Evolutionary conservation across 1,140 invertebrate genomes (phyloP).

Genomic region (Papilio helenus): DNA sequence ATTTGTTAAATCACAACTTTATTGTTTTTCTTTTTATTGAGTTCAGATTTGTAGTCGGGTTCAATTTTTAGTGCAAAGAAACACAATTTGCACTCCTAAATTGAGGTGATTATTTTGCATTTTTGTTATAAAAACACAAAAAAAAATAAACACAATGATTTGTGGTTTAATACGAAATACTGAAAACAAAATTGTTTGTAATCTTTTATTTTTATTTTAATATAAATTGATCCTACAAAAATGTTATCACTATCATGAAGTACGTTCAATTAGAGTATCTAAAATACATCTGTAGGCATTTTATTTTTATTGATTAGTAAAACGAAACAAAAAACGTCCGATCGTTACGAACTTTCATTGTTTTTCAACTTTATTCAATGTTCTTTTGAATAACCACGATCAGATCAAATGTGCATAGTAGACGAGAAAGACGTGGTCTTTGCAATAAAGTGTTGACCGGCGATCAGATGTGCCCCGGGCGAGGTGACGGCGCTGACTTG

Average conservation of each 20-base stretch:
- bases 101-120: neutral
- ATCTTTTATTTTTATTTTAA: too few relatives aligned
- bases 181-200: too few relatives aligned
- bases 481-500: constrained; percentile 64
- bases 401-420: constrained; percentile 18
- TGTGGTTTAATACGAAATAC: neutral
- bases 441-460: constrained; percentile 59
- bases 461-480: constrained; percentile 62
- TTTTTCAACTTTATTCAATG: constrained; percentile 2
- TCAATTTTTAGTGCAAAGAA: neutral
- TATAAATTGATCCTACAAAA: too few relatives aligned
- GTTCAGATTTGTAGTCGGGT: neutral
- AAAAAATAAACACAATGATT: neutral
- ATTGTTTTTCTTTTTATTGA: constrained; percentile 40
- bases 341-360: neutral
- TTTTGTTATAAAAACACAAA: neutral
- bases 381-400: constrained; percentile 19
- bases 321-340: neutral
- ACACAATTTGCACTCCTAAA: constrained; percentile 2
- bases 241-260: too few relatives aligned
- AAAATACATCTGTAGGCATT: too few relatives aligned
- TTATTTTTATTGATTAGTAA: neutral
- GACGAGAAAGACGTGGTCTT: constrained; percentile 23
- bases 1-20: constrained; percentile 51
- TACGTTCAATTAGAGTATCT: too few relatives aligned